Evolutionary conservation across 2,113 vertebrate genomes (phyloP).

Genomic region (Ciconia maguari): DNA sequence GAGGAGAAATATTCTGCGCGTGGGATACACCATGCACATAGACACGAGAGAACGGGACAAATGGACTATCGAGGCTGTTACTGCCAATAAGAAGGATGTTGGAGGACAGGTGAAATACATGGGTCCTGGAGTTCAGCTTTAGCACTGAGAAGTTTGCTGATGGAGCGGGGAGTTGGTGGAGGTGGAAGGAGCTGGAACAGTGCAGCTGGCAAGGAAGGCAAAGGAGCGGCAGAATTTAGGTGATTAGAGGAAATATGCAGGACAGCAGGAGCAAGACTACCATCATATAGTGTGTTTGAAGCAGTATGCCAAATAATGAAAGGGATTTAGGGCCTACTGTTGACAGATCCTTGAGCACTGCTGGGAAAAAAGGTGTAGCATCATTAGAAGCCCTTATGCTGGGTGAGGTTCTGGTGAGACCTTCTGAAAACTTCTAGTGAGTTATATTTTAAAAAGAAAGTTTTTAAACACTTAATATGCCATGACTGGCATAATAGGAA

Average conservation of each 20-base stretch:
- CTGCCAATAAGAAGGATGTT: background rate
- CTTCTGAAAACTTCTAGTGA: constrained; percentile 17
- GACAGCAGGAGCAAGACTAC: background rate
- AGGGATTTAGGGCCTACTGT: background rate
- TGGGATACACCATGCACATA: background rate
- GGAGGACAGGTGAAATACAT: background rate
- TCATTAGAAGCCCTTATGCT: background rate
- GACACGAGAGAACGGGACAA: background rate
- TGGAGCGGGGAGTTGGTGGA: background rate
- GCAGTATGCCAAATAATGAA: background rate
- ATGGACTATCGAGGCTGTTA: background rate
- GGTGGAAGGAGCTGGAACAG: background rate
- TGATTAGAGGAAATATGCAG: background rate
- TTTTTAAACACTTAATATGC: constrained; percentile 34
- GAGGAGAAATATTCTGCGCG: background rate
- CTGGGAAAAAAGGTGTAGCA: background rate
- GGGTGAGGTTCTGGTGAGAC: background rate
- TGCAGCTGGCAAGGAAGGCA: background rate
- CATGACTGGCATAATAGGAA: background rate
- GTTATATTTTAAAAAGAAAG: background rate
- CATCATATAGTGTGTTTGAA: background rate
- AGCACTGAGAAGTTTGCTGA: background rate
- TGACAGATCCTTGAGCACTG: background rate
- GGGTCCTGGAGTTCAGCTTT: background rate
- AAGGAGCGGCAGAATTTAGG: background rate